Evolutionary conservation across 2,797 vertebrate genomes (phyloP).

Genomic region (Alfaro cultratus): DNA sequence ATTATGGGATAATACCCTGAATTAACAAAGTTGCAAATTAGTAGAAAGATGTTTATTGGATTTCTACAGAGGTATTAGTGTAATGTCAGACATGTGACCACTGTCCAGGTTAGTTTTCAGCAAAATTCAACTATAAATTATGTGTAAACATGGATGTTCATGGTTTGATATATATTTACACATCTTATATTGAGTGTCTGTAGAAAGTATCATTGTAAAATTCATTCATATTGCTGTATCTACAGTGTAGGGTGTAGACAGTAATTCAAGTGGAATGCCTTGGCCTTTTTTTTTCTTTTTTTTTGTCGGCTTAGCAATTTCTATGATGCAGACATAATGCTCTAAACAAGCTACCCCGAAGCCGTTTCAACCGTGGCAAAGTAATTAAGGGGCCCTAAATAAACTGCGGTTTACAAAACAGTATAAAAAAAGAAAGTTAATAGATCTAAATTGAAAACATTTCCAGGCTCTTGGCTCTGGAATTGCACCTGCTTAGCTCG

Average conservation of each 20-base stretch:
- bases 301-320: conserved; percentile 23
- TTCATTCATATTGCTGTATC: neutral
- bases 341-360: conserved; percentile 25
- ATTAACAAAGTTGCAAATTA: neutral
- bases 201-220: neutral
- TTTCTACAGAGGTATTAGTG: no score
- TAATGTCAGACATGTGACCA: neutral
- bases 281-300: conserved; percentile 2
- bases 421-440: conserved; percentile 37
- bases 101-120: neutral
- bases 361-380: conserved; percentile 47
- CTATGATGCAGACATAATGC: conserved; percentile 18
- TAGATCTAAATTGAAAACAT: conserved; percentile 41
- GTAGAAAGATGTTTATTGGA: no score
- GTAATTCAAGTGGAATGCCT: conserved; percentile 2
- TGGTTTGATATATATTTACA: neutral
- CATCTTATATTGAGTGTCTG: neutral
- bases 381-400: conserved; percentile 54
- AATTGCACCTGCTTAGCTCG: conserved; percentile 37
- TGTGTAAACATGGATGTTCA: neutral
- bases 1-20: neutral
- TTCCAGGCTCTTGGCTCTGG: conserved; percentile 41
- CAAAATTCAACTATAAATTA: neutral
- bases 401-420: conserved; percentile 37
- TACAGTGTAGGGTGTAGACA: neutral